phyloP scores from a whole-genome alignment of 2,797 vertebrate species.

The Salarias fasciatus region DNA sequence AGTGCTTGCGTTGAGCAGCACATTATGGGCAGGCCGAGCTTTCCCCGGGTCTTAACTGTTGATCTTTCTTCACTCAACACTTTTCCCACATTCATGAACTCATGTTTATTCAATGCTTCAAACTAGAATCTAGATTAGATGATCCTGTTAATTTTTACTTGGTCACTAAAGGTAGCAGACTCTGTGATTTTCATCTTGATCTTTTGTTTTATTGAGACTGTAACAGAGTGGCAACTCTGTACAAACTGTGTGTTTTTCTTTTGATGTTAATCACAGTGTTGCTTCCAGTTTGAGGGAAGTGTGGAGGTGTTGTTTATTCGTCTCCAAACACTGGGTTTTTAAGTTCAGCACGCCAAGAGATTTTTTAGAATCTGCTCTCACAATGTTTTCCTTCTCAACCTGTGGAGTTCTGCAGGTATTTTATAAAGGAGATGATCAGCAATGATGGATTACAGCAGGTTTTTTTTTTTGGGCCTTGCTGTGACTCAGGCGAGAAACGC shows the following conservation, averaged over 20 bases:
- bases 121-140: slow-evolving; percentile 27
- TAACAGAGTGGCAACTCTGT: not conserved
- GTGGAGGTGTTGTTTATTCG: slow-evolving; percentile 9
- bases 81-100: slow-evolving; percentile 35
- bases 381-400: no score
- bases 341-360: slow-evolving; percentile 2
- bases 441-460: not conserved
- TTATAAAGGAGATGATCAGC: not conserved
- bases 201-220: slow-evolving; percentile 35
- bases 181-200: slow-evolving; percentile 59
- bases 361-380: slow-evolving; percentile 4
- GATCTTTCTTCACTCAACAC: slow-evolving; percentile 31
- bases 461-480: not conserved
- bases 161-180: slow-evolving; percentile 48
- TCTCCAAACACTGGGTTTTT: not conserved
- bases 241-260: not conserved
- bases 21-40: slow-evolving; percentile 48
- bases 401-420: not conserved
- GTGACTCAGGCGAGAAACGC: not conserved
- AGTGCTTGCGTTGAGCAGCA: slow-evolving; percentile 45
- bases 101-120: slow-evolving; percentile 41
- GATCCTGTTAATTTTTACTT: slow-evolving; percentile 39
- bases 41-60: slow-evolving; percentile 59
- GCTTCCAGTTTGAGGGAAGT: not conserved
- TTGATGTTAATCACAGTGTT: no score